phyloP scores from a whole-genome alignment of 2,888 invertebrate genomes.

The Acronicta aceris region DNA sequence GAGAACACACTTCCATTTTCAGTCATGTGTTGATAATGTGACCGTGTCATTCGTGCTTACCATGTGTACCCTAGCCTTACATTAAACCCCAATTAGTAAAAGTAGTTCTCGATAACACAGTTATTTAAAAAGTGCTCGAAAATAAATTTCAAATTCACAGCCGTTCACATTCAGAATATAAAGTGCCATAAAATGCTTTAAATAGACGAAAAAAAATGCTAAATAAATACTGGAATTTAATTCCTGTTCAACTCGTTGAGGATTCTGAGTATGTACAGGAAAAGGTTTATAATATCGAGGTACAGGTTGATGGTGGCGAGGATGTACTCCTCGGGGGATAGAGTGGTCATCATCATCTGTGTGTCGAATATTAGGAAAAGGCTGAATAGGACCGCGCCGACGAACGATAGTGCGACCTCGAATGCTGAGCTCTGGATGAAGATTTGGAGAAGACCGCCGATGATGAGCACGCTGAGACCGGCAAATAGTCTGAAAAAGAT shows the following conservation, averaged over 20 bases:
- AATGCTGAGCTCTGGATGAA: constrained; percentile 92
- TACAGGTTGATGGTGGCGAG: constrained; percentile 95
- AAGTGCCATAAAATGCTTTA: constrained; percentile 52
- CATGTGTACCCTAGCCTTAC: not conserved
- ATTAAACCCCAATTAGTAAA: constrained; percentile 4
- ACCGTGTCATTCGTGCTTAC: too few species aligned
- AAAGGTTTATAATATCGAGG: constrained; percentile 96
- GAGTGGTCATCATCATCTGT: constrained; percentile 94
- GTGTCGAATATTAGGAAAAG: constrained; percentile 96
- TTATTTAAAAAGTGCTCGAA: constrained; percentile 22
- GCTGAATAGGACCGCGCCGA: constrained; percentile 93
- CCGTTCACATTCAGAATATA: constrained; percentile 41
- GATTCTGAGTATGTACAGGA: constrained; percentile 93
- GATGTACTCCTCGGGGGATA: constrained; percentile 96
- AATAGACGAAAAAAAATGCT: constrained; percentile 41
- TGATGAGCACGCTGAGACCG: constrained; percentile 91
- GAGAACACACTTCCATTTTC: not conserved
- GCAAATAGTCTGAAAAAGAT: constrained; percentile 89
- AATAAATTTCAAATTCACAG: constrained; percentile 51
- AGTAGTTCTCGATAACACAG: constrained; percentile 26
- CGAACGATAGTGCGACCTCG: constrained; percentile 92
- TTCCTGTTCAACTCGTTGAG: constrained; percentile 90
- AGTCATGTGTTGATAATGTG: too few species aligned
- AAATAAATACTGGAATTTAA: constrained; percentile 62
- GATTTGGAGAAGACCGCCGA: constrained; percentile 93